Evolutionary conservation across 2,888 invertebrate species (phyloP).

Genomic region (Baronia brevicornis): DNA sequence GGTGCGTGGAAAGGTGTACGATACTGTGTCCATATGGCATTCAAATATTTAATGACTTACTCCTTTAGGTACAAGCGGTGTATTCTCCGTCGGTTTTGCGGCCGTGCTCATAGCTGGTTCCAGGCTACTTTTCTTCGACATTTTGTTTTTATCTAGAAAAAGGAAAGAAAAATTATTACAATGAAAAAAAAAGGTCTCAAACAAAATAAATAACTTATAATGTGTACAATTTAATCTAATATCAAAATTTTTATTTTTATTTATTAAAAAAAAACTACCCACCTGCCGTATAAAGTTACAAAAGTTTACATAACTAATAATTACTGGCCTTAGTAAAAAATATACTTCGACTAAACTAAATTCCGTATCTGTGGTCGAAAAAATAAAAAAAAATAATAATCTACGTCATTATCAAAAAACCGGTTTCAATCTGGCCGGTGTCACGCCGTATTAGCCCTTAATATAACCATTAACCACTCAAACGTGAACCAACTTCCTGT

Average conservation of each 20-base stretch:
- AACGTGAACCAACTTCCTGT: constrained; percentile 29
- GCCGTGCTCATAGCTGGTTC: constrained; percentile 25
- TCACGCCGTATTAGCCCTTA: constrained; percentile 1
- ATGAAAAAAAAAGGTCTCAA: background rate
- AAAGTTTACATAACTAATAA: too few relatives aligned
- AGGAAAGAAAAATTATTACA: constrained; percentile 2
- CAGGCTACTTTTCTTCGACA: constrained; percentile 43
- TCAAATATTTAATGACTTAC: constrained; percentile 30
- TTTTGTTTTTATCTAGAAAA: constrained; percentile 26
- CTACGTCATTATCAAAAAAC: background rate
- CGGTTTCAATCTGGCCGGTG: background rate
- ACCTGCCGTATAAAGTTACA: too few relatives aligned
- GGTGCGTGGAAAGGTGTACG: too few relatives aligned
- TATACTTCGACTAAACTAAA: too few relatives aligned
- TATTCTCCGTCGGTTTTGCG: constrained; percentile 37
- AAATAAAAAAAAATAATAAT: constrained; percentile 1
- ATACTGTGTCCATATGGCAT: too few relatives aligned
- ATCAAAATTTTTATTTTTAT: too few relatives aligned
- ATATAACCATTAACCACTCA: constrained; percentile 1
- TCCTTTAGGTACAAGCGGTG: constrained; percentile 46
- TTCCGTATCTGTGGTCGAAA: too few relatives aligned
- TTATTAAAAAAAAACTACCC: too few relatives aligned
- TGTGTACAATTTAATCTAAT: too few relatives aligned
- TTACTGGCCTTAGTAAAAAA: too few relatives aligned
- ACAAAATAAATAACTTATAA: background rate